phyloP scores from a whole-genome alignment of 2,113 vertebrate species.

The Anhinga anhinga region DNA sequence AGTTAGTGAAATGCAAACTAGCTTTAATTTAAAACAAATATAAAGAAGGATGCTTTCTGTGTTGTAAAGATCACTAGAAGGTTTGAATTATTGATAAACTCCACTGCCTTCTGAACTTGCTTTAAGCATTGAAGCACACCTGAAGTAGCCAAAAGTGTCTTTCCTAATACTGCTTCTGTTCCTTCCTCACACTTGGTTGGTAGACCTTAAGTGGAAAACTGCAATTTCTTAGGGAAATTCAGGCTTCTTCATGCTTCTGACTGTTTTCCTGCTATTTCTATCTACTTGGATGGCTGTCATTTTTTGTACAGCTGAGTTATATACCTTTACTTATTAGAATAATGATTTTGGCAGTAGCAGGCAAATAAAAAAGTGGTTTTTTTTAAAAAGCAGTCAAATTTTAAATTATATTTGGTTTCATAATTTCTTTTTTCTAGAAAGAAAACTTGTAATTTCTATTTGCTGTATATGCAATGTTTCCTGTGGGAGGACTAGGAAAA shows the following conservation, averaged over 20 bases:
- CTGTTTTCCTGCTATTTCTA: background rate
- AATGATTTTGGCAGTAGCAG: background rate
- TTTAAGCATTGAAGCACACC: background rate
- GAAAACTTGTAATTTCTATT: background rate
- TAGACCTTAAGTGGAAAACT: background rate
- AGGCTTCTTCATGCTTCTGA: background rate
- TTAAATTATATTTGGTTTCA: background rate
- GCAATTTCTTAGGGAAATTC: background rate
- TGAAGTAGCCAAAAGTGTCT: background rate
- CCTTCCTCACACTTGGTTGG: background rate
- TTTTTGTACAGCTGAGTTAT: background rate
- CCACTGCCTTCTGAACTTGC: background rate
- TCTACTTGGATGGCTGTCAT: background rate
- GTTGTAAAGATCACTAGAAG: background rate
- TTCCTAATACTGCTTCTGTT: background rate
- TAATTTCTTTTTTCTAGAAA: background rate
- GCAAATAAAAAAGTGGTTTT: background rate
- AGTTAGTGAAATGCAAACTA: background rate
- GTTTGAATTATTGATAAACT: background rate
- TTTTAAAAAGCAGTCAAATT: background rate
- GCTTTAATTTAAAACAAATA: background rate
- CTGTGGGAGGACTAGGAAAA: background rate
- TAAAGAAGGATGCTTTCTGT: background rate
- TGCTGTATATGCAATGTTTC: background rate
- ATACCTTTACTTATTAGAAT: background rate